phyloP scores from a whole-genome alignment of 2,888 invertebrate species.

The Chymomyza procnemis region DNA sequence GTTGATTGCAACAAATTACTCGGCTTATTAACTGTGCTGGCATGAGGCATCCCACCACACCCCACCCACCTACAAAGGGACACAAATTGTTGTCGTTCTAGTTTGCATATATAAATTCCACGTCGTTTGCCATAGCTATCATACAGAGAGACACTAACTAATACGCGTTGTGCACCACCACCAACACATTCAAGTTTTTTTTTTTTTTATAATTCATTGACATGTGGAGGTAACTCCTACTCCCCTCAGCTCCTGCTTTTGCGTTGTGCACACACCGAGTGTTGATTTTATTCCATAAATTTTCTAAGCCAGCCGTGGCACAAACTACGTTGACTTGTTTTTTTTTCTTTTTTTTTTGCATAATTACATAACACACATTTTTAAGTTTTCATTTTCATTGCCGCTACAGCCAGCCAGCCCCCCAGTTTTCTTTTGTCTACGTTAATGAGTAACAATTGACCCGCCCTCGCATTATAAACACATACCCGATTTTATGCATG shows the following conservation, averaged over 20 bases:
- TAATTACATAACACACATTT: slow-evolving; percentile 52
- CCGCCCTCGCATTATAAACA: background rate
- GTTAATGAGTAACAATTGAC: background rate
- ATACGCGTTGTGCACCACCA: too few species aligned
- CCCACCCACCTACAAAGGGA: too few species aligned
- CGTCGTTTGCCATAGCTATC: too few species aligned
- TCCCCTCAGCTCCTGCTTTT: background rate
- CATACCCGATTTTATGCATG: slow-evolving; percentile 89
- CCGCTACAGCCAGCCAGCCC: background rate
- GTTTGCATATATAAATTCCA: too few species aligned
- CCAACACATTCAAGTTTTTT: too few species aligned
- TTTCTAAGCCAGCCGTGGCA: slow-evolving; percentile 16
- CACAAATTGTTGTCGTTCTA: too few species aligned
- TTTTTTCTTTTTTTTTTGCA: background rate
- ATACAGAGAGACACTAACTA: too few species aligned
- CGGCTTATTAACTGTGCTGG: slow-evolving; percentile 34
- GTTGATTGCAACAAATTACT: slow-evolving; percentile 6
- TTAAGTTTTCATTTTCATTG: slow-evolving; percentile 8
- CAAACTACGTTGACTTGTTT: background rate
- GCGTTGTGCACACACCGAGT: slow-evolving; percentile 17
- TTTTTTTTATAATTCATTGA: too few species aligned
- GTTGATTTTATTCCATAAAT: slow-evolving; percentile 28
- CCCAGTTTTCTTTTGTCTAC: background rate
- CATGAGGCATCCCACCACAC: background rate
- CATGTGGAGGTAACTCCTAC: background rate